These are phyloP conservation scores for Azemiops feae DNA, from an alignment of 2,113 vertebrate species.

Conservation along the genomic window DNA sequence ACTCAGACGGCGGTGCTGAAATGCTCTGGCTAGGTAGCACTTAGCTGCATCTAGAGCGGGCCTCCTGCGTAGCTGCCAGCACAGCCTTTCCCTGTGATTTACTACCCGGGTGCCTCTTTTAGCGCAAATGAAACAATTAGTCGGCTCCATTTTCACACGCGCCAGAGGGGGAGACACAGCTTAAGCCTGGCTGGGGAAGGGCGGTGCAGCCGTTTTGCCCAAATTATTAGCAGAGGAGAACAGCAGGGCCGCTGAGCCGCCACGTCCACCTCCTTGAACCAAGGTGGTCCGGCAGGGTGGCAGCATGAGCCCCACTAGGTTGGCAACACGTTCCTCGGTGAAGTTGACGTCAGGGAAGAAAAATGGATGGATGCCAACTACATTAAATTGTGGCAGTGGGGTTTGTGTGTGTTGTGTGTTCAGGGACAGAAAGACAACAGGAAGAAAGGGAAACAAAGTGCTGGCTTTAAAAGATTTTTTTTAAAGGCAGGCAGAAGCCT, in stretches of 20 bases:
- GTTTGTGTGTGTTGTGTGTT: not conserved
- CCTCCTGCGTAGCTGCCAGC: not conserved
- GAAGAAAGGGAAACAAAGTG: not conserved
- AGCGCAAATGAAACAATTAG: constrained; percentile 1
- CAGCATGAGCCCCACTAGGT: not conserved
- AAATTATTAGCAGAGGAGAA: not conserved
- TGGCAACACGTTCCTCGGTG: not conserved
- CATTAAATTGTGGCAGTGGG: not conserved
- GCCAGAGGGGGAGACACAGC: not conserved
- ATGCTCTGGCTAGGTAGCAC: not conserved
- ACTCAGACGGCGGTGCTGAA: not conserved
- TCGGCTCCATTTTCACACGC: not conserved
- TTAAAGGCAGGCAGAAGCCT: not conserved
- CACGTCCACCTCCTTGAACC: not conserved
- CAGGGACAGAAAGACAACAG: not conserved
- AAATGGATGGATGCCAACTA: not conserved
- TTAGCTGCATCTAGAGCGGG: not conserved
- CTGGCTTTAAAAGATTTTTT: not conserved
- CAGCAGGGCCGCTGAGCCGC: too few species aligned
- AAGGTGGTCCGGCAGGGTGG: not conserved
- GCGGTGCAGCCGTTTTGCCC: not conserved
- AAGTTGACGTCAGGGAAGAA: not conserved
- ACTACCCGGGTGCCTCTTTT: constrained; percentile 2
- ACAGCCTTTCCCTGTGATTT: constrained; percentile 1
- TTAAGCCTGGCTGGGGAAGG: not conserved